A percentile compares a stretch with the other conserved stretches of the same genome.
These are phyloP conservation scores for Myotis brandtii DNA, from an alignment of 2,113 vertebrate genomes.

Conservation along the genomic window DNA sequence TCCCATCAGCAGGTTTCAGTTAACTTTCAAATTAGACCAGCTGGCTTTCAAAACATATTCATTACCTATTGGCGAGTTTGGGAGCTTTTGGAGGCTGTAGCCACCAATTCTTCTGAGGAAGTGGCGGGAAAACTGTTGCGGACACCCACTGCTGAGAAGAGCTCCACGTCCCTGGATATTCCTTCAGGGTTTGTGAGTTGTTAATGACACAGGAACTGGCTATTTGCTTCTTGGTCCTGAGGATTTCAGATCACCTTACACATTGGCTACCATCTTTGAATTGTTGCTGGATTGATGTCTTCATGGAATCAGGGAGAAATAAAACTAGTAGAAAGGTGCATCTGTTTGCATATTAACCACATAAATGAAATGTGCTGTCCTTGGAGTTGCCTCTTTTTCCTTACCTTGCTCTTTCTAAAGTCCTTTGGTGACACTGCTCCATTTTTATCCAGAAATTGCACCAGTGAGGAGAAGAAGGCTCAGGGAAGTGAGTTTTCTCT, in stretches of 20 bases:
- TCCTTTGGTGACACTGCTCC: neutral
- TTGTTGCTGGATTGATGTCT: neutral
- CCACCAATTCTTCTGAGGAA: neutral
- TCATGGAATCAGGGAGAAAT: neutral
- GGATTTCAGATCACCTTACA: constrained; percentile 22
- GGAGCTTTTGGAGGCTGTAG: neutral
- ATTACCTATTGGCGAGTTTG: neutral
- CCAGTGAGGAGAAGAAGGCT: neutral
- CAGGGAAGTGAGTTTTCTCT: neutral
- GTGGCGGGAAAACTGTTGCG: neutral
- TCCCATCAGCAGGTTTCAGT: constrained; percentile 34
- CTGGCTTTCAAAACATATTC: neutral
- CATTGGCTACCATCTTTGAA: neutral
- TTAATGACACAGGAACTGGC: neutral
- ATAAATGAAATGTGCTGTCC: neutral
- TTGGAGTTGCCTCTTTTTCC: neutral
- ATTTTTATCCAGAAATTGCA: neutral
- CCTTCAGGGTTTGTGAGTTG: neutral
- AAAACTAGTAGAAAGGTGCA: neutral
- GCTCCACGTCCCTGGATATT: neutral
- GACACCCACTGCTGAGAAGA: neutral
- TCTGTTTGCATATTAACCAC: neutral
- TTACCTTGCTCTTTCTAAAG: neutral
- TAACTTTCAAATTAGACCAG: constrained; percentile 52
- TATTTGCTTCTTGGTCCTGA: neutral